Conservation (phyloP, 1,140 invertebrate genomes). For the Epicauta chinensis region DNA sequence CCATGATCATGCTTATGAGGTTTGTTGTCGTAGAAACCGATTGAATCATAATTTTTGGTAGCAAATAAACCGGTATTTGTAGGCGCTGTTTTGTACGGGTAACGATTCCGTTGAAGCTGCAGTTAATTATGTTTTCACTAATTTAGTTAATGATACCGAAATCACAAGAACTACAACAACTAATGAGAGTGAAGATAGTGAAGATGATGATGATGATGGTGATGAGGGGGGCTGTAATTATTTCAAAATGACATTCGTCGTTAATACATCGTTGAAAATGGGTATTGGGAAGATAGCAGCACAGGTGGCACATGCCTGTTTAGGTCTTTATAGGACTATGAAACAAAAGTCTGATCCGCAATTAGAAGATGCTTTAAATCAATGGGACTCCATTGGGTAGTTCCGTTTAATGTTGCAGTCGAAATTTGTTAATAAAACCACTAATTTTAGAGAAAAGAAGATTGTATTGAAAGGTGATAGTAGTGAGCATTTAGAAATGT, state of each 20-base stretch:
- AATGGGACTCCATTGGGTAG: conserved; percentile 51
- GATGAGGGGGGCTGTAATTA: conserved; percentile 40
- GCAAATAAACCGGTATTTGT: conserved; percentile 11
- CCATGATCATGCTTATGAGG: conserved; percentile 39
- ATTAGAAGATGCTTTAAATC: conserved; percentile 44
- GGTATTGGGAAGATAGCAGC: conserved; percentile 57
- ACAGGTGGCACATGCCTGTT: conserved; percentile 55
- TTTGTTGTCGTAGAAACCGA: conserved; percentile 17
- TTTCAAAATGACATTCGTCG: conserved; percentile 62
- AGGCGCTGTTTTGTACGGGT: conserved; percentile 51
- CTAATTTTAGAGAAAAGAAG: conserved; percentile 54
- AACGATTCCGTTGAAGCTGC: conserved; percentile 51
- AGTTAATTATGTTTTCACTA: conserved; percentile 51
- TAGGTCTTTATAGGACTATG: conserved; percentile 49
- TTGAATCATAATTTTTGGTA: conserved; percentile 3
- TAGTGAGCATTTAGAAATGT: conserved; percentile 47
- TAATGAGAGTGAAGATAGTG: conserved; percentile 13
- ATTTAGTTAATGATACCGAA: conserved; percentile 39
- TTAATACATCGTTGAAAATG: conserved; percentile 55
- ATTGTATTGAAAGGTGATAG: conserved; percentile 55
- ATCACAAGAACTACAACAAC: background rate
- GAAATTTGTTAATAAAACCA: background rate
- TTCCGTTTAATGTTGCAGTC: conserved; percentile 2
- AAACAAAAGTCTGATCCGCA: conserved; percentile 37
- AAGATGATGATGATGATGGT: conserved; percentile 25